Evolutionary conservation across 1,140 invertebrate genomes (phyloP), one percentile per base, ranked within the genome.

Genomic region (Acromyrmex heyeri): DNA sequence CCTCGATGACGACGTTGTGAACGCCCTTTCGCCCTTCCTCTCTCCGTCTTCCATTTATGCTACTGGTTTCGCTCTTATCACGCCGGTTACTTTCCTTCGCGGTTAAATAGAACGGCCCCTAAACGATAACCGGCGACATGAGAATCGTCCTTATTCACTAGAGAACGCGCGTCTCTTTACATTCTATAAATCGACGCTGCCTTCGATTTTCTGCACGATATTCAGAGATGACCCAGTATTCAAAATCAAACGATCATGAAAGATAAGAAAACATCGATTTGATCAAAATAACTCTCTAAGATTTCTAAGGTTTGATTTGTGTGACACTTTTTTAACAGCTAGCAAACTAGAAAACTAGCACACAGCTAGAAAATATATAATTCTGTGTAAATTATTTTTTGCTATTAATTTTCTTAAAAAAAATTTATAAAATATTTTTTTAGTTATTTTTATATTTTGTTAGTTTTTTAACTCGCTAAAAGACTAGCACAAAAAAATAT

Each of bases 31-130:
- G 59, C 8, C 44, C 65, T 85, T 65, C 24, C n/a, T 21, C 12
- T 21, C 12, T 0, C 24, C 24, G 59, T 21, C 44, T 48, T 16
- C 50, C 14, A 44, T 69, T 38, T 61, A 30, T 34, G 12, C 10
- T 16, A 50, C 57, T 55, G 48, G 18, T 69, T 14, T 81, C 55
- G n/a, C 5, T 65, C 79, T 76, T 90, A 90, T 90, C 86, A 16
- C 8, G 18, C 6, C 64, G 21, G 59, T 18, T 27, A 67, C 55
- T 87, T 86, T 73, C 53, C 70, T 86, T 76, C 30, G 14, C 50
- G 27, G 44, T 76, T 81, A 34, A 55, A 79, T 70, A 50, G 55
- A 7, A 55, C 67, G n/a, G 48, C 44, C 18, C 18, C 34, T 30
- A 14, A 75, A 73, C 50, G 72, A 88, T 67, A 70, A 59, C 57